Evolutionary conservation across 2,797 vertebrate genomes (phyloP), one percentile per base, ranked within the genome.

Genomic region (Zalophus californianus): DNA sequence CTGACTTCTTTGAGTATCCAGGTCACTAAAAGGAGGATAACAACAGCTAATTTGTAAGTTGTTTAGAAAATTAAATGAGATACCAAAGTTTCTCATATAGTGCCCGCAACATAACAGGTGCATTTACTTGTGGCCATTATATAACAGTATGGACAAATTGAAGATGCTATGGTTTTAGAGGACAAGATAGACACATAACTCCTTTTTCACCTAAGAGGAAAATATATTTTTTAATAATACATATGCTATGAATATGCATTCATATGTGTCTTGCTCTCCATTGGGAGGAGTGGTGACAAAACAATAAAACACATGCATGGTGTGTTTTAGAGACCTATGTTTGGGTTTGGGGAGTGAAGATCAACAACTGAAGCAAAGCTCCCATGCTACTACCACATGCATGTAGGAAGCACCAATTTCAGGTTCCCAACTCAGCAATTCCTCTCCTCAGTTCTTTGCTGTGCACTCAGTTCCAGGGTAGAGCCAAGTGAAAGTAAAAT

Each of bases 141-240:
- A 12, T 41, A 85, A 21, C 29, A 82, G 6, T 79, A 0, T 25
- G 88, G 8, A 58, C 48, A 93, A 72, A 21, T 7, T 94, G 21
- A 6, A 89, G 70, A 41, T 84, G 5, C 23, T 66, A 73, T 68
- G 14, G 27, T 29, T 93, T 94, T 80, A 2, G 20, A 93, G 27
- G 25, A 20, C 58, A 93, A 9, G 0, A 86, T 35, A 78, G 23
- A 29, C 5, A 88, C 9, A 72, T 13, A 73, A 96, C 3, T 80
- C 5, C 62, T 86, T 97, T 93, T 83, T 50, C 27, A 90, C n/a
- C 41, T 73, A 90, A 91, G 7, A 60, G 8, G 15, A 90, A 87
- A 78, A 20, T 60, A 4, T 0, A 78, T 18, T 84, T 93, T 58
- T 62, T n/a, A 73, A 54, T n/a, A 87, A 75, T 35, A 93, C 44